A percentile compares a stretch with the other conserved stretches of the same genome.
These are phyloP conservation scores for Blastobasis lacticolella DNA, from an alignment of 2,888 invertebrate species.

Conservation along the genomic window DNA sequence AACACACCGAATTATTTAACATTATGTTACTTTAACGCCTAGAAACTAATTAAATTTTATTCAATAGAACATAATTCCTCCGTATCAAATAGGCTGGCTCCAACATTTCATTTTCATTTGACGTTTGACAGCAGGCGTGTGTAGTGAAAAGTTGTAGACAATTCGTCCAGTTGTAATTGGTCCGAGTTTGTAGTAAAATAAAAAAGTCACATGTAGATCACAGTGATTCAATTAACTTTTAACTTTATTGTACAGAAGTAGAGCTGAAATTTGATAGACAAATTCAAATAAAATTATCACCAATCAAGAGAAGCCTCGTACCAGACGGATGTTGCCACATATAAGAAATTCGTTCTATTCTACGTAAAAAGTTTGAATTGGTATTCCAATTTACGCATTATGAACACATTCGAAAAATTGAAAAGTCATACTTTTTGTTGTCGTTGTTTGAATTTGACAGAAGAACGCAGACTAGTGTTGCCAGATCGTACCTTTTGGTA, in stretches of 20 bases:
- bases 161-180: slow-evolving; percentile 62
- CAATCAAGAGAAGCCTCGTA: slow-evolving; percentile 36
- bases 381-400: not conserved
- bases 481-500: too few relatives aligned
- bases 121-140: slow-evolving; percentile 38
- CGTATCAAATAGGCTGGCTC: slow-evolving; percentile 19
- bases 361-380: not conserved
- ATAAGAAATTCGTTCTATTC: not conserved
- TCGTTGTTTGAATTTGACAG: too few relatives aligned
- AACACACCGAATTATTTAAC: slow-evolving; percentile 47
- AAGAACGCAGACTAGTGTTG: too few relatives aligned
- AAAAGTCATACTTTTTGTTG: slow-evolving; percentile 1
- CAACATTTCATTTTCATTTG: slow-evolving; percentile 48
- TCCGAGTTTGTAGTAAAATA: slow-evolving; percentile 3
- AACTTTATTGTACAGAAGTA: not conserved
- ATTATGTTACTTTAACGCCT: slow-evolving; percentile 43
- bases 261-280: not conserved
- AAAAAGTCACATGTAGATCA: not conserved
- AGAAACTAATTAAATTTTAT: slow-evolving; percentile 33
- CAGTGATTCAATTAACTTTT: not conserved
- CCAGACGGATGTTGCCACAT: slow-evolving; percentile 15
- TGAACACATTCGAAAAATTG: slow-evolving; percentile 1
- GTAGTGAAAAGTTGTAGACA: slow-evolving; percentile 31
- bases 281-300: slow-evolving; percentile 10
- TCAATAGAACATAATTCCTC: slow-evolving; percentile 22